A percentile compares a stretch with the other conserved stretches of the same genome.
These are phyloP conservation scores for Pterocles burchelli DNA, from an alignment of 2,113 vertebrate genomes.

Conservation along the genomic window DNA sequence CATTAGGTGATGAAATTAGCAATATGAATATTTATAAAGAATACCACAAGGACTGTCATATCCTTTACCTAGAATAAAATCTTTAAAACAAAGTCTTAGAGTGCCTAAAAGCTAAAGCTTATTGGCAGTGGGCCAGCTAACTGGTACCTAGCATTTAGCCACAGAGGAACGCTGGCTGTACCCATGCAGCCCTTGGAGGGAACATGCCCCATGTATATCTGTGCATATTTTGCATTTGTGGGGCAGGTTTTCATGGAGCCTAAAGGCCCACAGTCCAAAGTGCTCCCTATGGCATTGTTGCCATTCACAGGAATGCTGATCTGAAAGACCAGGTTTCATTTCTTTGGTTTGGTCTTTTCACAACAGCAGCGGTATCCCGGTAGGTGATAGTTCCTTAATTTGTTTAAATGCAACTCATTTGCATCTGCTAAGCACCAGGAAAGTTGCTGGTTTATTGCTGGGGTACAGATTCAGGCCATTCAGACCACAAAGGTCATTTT, in stretches of 20 bases:
- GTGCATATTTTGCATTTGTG: neutral
- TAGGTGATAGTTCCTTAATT: neutral
- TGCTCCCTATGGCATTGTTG: neutral
- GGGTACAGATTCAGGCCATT: neutral
- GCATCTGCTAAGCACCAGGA: neutral
- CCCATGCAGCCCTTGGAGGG: neutral
- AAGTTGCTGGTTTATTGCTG: neutral
- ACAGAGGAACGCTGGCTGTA: neutral
- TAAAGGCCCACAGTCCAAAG: neutral
- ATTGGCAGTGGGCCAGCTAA: neutral
- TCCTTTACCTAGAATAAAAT: conserved; percentile 6
- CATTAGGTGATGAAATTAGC: conserved; percentile 25
- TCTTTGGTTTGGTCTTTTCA: neutral
- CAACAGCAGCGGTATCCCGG: neutral
- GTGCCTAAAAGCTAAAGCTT: neutral
- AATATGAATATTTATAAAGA: conserved; percentile 18
- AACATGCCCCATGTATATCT: neutral
- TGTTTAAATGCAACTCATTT: conserved; percentile 3
- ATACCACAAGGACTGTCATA: neutral
- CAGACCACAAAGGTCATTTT: neutral
- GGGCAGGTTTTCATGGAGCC: neutral
- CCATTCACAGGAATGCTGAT: neutral
- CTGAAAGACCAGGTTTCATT: neutral
- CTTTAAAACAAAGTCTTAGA: neutral
- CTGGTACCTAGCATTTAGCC: neutral